phyloP scores from a whole-genome alignment of 2,888 invertebrate genomes.

The Cryptocheilus praepositus region DNA sequence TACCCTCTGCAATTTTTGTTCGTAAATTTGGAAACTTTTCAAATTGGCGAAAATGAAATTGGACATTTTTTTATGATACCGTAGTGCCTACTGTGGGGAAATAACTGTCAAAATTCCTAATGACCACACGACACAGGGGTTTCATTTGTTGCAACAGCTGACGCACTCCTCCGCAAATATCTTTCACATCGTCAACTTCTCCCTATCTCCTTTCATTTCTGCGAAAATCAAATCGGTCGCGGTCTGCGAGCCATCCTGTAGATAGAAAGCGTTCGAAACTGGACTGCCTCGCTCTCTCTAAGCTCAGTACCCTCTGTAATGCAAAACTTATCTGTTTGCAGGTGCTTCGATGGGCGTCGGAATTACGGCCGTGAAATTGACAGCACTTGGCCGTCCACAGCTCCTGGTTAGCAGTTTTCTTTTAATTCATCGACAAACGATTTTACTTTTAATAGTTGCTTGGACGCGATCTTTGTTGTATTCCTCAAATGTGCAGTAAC shows the following conservation, averaged over 20 bases:
- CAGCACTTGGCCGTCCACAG: conserved; percentile 97
- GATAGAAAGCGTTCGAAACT: neutral
- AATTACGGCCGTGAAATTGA: conserved; percentile 97
- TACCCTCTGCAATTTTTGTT: too few species aligned
- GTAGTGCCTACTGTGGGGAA: too few species aligned
- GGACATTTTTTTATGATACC: too few species aligned
- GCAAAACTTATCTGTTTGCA: conserved; percentile 67
- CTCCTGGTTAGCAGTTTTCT: conserved; percentile 84
- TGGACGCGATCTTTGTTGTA: neutral
- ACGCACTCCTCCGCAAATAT: too few species aligned
- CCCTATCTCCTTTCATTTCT: neutral
- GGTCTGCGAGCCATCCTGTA: too few species aligned
- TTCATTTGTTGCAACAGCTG: too few species aligned
- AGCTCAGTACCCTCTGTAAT: neutral
- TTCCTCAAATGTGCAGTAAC: neutral
- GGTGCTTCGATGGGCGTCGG: conserved; percentile 96
- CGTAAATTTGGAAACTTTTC: too few species aligned
- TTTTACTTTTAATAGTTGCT: conserved; percentile 7
- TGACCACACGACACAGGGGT: too few species aligned
- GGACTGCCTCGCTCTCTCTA: too few species aligned
- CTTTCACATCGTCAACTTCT: neutral
- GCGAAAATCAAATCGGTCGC: neutral
- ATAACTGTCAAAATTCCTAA: too few species aligned
- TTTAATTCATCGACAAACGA: conserved; percentile 2
- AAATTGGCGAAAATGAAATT: too few species aligned